Conservation (phyloP, 2,888 invertebrate genomes). For the Malacosoma neustria region DNA sequence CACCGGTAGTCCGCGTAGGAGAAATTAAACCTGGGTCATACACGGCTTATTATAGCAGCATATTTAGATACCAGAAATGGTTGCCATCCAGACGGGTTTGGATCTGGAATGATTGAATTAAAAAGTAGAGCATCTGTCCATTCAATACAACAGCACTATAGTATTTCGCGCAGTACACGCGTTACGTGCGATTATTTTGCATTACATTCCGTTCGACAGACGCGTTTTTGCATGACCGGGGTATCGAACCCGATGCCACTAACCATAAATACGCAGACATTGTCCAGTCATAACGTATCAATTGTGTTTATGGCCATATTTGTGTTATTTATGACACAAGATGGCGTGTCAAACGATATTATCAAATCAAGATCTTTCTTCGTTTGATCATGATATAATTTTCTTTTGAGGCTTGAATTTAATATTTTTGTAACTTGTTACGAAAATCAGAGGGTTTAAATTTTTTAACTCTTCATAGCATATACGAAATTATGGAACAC, state of each 20-base stretch:
- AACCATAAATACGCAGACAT: slow-evolving; percentile 49
- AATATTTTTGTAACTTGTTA: too few species aligned
- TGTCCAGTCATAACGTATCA: slow-evolving; percentile 56
- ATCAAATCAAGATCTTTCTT: slow-evolving; percentile 22
- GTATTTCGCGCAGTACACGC: slow-evolving; percentile 59
- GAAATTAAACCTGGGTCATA: too few species aligned
- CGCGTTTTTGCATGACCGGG: slow-evolving; percentile 38
- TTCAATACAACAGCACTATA: slow-evolving; percentile 21
- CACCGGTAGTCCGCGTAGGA: too few species aligned
- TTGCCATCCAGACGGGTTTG: too few species aligned
- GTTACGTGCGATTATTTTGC: slow-evolving; percentile 61
- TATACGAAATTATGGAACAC: too few species aligned
- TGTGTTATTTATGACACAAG: slow-evolving; percentile 53
- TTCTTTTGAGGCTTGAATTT: too few species aligned
- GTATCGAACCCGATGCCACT: slow-evolving; percentile 39
- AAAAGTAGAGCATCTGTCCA: slow-evolving; percentile 28
- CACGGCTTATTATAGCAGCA: too few species aligned
- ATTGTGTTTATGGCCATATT: slow-evolving; percentile 60
- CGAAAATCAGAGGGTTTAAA: too few species aligned
- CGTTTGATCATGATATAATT: slow-evolving; percentile 1
- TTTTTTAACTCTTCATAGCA: too few species aligned
- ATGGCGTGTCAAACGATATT: slow-evolving; percentile 39
- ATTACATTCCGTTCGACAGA: slow-evolving; percentile 47
- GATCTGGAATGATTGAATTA: too few species aligned
- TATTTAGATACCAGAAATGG: too few species aligned